Evolutionary conservation across 2,113 vertebrate species (phyloP).

Genomic region (Fregata magnificens): DNA sequence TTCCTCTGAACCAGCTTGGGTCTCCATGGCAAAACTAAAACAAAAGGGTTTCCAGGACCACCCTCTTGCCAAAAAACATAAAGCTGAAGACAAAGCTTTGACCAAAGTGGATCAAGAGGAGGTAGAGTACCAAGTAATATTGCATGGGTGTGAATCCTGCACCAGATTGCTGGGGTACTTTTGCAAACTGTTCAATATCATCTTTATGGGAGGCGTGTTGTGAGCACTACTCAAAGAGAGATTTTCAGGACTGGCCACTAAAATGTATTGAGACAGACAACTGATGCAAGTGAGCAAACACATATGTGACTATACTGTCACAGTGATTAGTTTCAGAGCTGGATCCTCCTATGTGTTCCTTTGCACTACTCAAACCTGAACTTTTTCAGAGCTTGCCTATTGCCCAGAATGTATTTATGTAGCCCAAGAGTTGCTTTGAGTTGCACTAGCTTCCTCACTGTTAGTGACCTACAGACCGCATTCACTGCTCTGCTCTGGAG

Average conservation of each 20-base stretch:
- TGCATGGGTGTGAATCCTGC: not conserved
- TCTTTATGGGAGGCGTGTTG: not conserved
- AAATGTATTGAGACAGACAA: not conserved
- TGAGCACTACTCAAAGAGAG: not conserved
- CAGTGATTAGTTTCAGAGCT: not conserved
- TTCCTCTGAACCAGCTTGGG: slow-evolving; percentile 79
- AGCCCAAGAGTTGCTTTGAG: not conserved
- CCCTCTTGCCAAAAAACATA: slow-evolving; percentile 51
- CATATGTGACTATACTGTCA: not conserved
- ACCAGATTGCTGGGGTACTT: not conserved
- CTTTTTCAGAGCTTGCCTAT: not conserved
- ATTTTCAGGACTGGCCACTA: not conserved
- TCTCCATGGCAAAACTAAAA: slow-evolving; percentile 83
- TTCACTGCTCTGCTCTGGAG: not conserved
- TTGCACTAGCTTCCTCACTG: not conserved
- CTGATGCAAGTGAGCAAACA: not conserved
- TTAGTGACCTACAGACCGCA: not conserved
- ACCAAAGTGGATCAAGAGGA: slow-evolving; percentile 38
- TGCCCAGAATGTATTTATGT: not conserved
- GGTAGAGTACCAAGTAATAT: slow-evolving; percentile 8
- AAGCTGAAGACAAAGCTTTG: slow-evolving; percentile 48
- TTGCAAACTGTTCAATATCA: not conserved
- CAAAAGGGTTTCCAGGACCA: slow-evolving; percentile 79
- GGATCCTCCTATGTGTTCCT: not conserved
- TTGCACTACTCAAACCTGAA: not conserved